phyloP scores from a whole-genome alignment of 2,113 vertebrate genomes.

The Thomomys bottae region DNA sequence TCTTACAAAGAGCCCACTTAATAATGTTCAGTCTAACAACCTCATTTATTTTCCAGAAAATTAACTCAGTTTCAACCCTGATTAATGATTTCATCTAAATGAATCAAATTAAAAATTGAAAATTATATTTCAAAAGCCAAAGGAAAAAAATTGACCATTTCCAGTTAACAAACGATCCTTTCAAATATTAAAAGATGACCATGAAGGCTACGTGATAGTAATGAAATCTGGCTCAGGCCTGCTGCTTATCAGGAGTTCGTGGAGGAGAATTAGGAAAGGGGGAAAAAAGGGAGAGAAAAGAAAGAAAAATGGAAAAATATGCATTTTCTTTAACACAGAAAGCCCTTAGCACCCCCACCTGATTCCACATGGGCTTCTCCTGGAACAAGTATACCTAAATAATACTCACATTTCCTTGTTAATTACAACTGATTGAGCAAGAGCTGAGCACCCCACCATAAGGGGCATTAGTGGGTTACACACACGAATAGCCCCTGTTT shows the following conservation, averaged over 20 bases:
- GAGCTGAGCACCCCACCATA: conserved; percentile 77
- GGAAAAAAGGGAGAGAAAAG: not conserved
- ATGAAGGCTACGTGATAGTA: conserved; percentile 87
- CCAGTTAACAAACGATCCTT: conserved; percentile 99
- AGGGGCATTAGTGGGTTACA: conserved; percentile 80
- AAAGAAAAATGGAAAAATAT: conserved; percentile 56
- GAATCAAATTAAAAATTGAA: conserved; percentile 99
- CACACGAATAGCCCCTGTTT: conserved; percentile 77
- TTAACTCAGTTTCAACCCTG: conserved; percentile 99
- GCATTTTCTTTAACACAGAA: conserved; percentile 82
- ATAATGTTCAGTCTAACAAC: conserved; percentile 98
- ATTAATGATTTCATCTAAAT: conserved; percentile 99
- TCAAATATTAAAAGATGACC: conserved; percentile 98
- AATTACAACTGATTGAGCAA: conserved; percentile 81
- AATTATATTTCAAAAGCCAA: conserved; percentile 99
- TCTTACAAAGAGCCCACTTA: conserved; percentile 92
- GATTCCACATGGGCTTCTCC: conserved; percentile 82
- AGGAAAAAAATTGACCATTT: conserved; percentile 92
- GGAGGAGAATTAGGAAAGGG: conserved; percentile 61
- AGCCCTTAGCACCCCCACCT: conserved; percentile 82
- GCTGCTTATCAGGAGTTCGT: conserved; percentile 86
- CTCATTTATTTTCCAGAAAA: conserved; percentile 99
- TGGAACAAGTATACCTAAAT: conserved; percentile 86
- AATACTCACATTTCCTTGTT: conserved; percentile 82
- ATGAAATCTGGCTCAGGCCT: conserved; percentile 89